Evolutionary conservation across 2,888 invertebrate species (phyloP).

Genomic region (Harmothoe impar): DNA sequence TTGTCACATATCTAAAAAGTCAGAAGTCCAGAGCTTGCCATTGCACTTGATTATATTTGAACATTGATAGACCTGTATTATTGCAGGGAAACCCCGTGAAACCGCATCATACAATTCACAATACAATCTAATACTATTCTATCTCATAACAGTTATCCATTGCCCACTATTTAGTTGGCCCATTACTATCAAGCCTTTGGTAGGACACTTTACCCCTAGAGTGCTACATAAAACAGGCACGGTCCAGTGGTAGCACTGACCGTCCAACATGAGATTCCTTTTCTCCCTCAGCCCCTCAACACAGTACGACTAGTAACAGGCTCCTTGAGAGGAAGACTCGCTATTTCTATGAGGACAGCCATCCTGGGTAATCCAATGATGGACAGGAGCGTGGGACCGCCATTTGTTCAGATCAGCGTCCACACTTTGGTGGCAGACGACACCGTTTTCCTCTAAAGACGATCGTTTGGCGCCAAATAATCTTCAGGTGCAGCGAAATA

Average conservation of each 20-base stretch:
- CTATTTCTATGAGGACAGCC: not conserved
- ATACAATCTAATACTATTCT: too few relatives aligned
- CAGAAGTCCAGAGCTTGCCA: too few relatives aligned
- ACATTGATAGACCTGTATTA: too few relatives aligned
- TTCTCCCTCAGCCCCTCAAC: not conserved
- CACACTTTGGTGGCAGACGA: conserved; percentile 38
- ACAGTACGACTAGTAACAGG: not conserved
- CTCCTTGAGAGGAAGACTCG: not conserved
- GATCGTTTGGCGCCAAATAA: conserved; percentile 57
- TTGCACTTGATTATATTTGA: too few relatives aligned
- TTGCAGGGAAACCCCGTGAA: too few relatives aligned
- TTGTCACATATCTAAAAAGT: too few relatives aligned
- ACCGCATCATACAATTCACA: too few relatives aligned
- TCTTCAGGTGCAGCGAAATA: conserved; percentile 49
- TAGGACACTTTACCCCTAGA: not conserved
- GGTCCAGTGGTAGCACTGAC: not conserved
- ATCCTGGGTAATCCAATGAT: conserved; percentile 37
- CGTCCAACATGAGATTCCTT: not conserved
- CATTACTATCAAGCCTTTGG: not conserved
- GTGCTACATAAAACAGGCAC: not conserved
- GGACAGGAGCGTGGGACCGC: not conserved
- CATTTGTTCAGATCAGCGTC: conserved; percentile 47
- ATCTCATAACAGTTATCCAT: too few relatives aligned
- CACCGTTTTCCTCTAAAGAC: conserved; percentile 49
- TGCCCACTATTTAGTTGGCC: too few relatives aligned